Percentiles rank a stretch among this genome's conserved stretches.
Evolutionary conservation across 2,888 invertebrate genomes (phyloP).

Genomic region (Steinernema hermaphroditum): DNA sequence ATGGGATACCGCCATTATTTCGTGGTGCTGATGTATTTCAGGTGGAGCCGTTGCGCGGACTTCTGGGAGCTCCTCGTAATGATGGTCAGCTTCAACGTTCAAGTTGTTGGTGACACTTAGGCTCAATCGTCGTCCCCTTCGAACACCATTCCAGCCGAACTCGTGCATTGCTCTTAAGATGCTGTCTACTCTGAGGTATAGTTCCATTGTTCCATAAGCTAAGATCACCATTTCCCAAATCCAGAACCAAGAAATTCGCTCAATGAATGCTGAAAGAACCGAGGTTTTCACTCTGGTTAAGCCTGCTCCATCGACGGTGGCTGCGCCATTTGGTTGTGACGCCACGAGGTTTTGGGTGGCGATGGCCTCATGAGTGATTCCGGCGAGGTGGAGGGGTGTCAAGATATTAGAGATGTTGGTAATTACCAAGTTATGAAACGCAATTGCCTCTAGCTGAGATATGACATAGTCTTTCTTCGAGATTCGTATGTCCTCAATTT

Average conservation of each 20-base stretch:
- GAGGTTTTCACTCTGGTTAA: background rate
- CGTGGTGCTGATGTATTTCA: background rate
- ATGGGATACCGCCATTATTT: background rate
- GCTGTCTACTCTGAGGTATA: no score
- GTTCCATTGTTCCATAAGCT: no score
- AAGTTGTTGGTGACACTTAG: no score
- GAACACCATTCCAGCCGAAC: no score
- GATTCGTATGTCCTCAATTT: background rate
- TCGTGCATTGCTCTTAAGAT: no score
- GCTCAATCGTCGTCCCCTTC: no score
- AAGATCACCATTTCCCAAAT: no score
- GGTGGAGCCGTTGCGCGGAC: background rate
- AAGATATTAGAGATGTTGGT: background rate
- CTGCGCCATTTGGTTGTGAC: no score
- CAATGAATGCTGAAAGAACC: background rate
- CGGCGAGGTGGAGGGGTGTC: background rate
- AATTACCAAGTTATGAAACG: background rate
- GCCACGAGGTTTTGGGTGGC: background rate
- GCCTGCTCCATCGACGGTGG: background rate
- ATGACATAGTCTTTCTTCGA: background rate
- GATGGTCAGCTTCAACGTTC: no score
- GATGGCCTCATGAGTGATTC: background rate
- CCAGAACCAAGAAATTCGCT: background rate
- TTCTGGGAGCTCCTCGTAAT: background rate
- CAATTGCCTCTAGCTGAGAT: background rate